phyloP scores from a whole-genome alignment of 1,140 invertebrate genomes.

The Drosophila azteca region DNA sequence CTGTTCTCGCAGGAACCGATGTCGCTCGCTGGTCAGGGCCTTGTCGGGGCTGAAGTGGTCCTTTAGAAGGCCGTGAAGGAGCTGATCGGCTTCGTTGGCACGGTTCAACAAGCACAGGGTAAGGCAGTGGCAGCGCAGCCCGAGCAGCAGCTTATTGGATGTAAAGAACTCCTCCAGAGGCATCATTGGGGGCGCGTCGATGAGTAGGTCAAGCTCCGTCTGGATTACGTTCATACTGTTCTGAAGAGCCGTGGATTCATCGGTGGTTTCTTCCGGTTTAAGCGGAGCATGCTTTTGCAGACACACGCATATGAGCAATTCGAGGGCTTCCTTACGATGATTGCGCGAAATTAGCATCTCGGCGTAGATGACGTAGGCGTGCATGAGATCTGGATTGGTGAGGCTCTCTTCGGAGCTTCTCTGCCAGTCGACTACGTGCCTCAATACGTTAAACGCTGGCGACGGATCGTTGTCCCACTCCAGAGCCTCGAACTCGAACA shows the following conservation, averaged over 20 bases:
- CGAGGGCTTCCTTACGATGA: slow-evolving; percentile 14
- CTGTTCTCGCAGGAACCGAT: slow-evolving; percentile 81
- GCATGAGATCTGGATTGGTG: slow-evolving; percentile 31
- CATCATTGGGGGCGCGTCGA: slow-evolving; percentile 11
- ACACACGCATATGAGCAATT: slow-evolving; percentile 32
- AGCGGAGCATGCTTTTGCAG: not conserved
- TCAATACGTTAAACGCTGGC: slow-evolving; percentile 75
- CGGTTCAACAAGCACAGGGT: slow-evolving; percentile 76
- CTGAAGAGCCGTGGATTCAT: no score
- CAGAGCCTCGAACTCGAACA: slow-evolving; percentile 85
- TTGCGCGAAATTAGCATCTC: slow-evolving; percentile 58
- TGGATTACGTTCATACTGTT: not conserved
- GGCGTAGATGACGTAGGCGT: slow-evolving; percentile 49
- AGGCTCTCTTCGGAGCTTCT: not conserved
- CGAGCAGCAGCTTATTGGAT: slow-evolving; percentile 28
- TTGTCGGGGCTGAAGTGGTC: slow-evolving; percentile 20
- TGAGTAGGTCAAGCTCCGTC: not conserved
- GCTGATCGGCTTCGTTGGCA: slow-evolving; percentile 59
- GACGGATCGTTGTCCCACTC: slow-evolving; percentile 83
- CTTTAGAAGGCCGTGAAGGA: slow-evolving; percentile 77
- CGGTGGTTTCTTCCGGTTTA: no score
- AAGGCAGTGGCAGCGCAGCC: slow-evolving; percentile 28
- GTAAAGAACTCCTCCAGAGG: slow-evolving; percentile 52
- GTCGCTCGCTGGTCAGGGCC: not conserved
- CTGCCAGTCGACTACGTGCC: slow-evolving; percentile 67